Conservation (phyloP, 2,797 vertebrate genomes). For the Leptodactylus fallax region DNA sequence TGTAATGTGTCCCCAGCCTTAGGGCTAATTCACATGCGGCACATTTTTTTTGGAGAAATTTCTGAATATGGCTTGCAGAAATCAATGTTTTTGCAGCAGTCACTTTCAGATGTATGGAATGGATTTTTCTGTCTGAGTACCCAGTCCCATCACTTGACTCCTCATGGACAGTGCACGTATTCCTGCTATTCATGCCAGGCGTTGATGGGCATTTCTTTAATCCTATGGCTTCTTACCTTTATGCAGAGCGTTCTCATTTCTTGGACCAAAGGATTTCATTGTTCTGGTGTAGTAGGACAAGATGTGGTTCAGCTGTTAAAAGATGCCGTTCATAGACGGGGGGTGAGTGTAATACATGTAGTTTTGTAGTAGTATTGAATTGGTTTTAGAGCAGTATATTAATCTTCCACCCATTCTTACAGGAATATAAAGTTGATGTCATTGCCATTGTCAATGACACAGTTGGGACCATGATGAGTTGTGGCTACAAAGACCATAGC, state of each 20-base stretch:
- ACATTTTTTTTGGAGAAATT: too few relatives aligned
- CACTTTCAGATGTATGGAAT: too few relatives aligned
- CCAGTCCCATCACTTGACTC: not conserved
- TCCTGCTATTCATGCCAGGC: too few relatives aligned
- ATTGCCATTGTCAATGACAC: conserved; percentile 86
- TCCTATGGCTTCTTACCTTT: not conserved
- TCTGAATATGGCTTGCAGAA: too few relatives aligned
- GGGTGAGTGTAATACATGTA: conserved; percentile 69
- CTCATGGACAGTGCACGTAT: too few relatives aligned
- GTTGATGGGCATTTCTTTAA: too few relatives aligned
- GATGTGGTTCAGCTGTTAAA: conserved; percentile 83
- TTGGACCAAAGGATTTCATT: conserved; percentile 86
- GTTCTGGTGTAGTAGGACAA: conserved; percentile 80
- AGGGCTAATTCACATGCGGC: too few relatives aligned
- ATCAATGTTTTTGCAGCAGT: too few relatives aligned
- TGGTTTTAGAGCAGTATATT: not conserved
- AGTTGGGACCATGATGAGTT: conserved; percentile 87
- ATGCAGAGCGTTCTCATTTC: conserved; percentile 82
- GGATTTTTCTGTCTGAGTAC: too few relatives aligned
- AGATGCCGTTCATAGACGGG: conserved; percentile 75
- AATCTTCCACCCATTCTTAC: not conserved
- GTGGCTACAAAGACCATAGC: conserved; percentile 69
- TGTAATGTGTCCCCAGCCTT: too few relatives aligned
- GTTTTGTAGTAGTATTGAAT: not conserved
- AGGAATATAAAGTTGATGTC: conserved; percentile 76